phyloP scores from a whole-genome alignment of 2,797 vertebrate species.

The Hipposideros larvatus region DNA sequence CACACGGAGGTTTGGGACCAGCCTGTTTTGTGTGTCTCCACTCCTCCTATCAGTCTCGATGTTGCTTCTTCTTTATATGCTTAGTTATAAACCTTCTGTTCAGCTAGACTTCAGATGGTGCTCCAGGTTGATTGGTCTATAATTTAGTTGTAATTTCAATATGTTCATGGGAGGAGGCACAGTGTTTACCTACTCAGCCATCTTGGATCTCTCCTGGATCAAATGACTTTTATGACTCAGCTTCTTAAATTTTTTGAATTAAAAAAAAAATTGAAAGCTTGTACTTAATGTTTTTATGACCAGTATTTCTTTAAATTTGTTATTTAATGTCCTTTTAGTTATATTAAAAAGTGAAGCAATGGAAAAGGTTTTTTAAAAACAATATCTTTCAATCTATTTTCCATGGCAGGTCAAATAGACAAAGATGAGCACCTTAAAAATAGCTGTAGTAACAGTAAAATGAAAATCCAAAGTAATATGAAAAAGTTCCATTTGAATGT shows the following conservation, averaged over 20 bases:
- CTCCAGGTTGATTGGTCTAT: too few species aligned
- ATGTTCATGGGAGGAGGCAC: too few species aligned
- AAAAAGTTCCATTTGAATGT: background rate
- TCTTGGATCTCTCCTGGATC: background rate
- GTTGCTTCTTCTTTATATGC: too few species aligned
- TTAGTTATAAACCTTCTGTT: too few species aligned
- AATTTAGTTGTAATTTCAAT: too few species aligned
- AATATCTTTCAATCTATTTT: background rate
- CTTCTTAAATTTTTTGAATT: conserved; percentile 45
- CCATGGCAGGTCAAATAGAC: background rate
- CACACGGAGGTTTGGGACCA: too few species aligned
- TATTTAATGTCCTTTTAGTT: background rate
- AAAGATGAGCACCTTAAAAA: conserved; percentile 45
- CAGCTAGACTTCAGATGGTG: too few species aligned
- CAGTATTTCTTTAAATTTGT: background rate
- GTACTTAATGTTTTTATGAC: background rate
- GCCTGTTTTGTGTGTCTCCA: too few species aligned
- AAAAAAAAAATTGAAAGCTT: conserved; percentile 11
- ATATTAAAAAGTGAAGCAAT: background rate
- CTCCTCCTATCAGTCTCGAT: too few species aligned
- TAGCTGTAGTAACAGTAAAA: background rate
- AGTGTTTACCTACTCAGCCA: too few species aligned
- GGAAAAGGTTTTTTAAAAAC: background rate
- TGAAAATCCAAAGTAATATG: background rate
- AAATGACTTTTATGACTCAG: background rate